These are phyloP conservation scores for Planiliza haematocheilus DNA, from an alignment of 2,113 vertebrate species.

Conservation along the genomic window DNA sequence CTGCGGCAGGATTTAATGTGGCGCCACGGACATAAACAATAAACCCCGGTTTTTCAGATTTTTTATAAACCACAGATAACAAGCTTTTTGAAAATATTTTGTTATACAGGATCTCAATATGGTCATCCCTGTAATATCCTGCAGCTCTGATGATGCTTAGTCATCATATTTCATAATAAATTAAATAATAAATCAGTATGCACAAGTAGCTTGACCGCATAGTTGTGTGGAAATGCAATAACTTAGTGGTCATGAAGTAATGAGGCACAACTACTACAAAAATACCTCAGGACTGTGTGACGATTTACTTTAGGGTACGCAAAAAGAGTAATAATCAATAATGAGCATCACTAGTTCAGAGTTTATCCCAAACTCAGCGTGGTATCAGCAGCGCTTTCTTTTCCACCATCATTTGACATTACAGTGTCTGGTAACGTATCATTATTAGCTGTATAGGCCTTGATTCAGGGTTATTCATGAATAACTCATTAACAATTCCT, in stretches of 20 bases:
- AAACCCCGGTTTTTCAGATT: too few species aligned
- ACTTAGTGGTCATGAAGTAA: neutral
- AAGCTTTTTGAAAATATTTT: too few species aligned
- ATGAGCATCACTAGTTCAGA: neutral
- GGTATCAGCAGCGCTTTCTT: too few species aligned
- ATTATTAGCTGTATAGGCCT: neutral
- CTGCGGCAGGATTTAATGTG: too few species aligned
- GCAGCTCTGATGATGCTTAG: too few species aligned
- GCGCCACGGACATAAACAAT: too few species aligned
- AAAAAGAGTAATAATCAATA: constrained; percentile 5
- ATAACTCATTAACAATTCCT: neutral
- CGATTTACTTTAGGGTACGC: neutral
- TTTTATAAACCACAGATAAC: too few species aligned
- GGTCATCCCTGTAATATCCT: too few species aligned
- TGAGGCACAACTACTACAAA: neutral
- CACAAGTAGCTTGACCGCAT: neutral
- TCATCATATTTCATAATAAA: too few species aligned
- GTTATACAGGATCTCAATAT: too few species aligned
- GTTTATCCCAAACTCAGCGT: neutral
- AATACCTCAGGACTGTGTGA: neutral
- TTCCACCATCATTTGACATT: too few species aligned
- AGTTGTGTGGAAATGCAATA: neutral
- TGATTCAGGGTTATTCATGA: neutral
- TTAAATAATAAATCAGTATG: neutral
- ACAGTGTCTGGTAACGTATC: neutral